Base-by-base conservation (phyloP, 2,113 vertebrate species). In the Axis porcinus region DNA sequence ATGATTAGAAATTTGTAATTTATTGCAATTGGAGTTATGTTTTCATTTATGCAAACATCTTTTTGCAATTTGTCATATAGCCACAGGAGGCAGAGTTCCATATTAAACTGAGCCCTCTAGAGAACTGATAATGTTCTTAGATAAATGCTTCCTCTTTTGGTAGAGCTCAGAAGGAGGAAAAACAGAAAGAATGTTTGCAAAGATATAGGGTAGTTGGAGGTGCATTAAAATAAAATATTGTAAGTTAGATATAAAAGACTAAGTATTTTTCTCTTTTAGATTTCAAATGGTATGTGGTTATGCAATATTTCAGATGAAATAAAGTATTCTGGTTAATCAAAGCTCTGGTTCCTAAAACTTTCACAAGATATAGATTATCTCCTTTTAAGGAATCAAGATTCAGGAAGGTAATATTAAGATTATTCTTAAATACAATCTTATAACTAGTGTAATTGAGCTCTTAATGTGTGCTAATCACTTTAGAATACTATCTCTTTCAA, bases 31-130 rank as follows among this genome's bases (percentile, higher is more conserved):
- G 79, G 50, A 91, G 27, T 95, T 88, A 52, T 89, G 70, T 40
- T 95, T 97, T 98, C 94, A 95, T 95, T 94, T 96, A 67, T 54
- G 4, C 67, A n/a, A 89, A 54, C 74, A 78, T 79, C 43, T 6
- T 84, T 93, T 95, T 95, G 78, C 27, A 93, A 81, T 78, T 86
- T 96, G 27, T 8, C 93, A 82, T 30, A 7, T 70, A 89, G 58
- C 25, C 54, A 83, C 28, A 70, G 58, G 86, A 94, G 47, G 2
- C n/a, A 96, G 28, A 82, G 36, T 45, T 97, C 16, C 83, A 76
- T 55, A 92, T 87, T 64, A 95, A 87, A 92, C 40, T n/a, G 70
- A 89, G 25, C 25, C 17, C 86, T 96, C 55, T 78, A 94, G 78
- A 89, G 89, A 23, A 84, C 40, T 93, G 78, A 47, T 83, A 27